These are phyloP conservation scores for Eupithecia exiguata DNA, from an alignment of 2,888 invertebrate genomes.

Conservation along the genomic window DNA sequence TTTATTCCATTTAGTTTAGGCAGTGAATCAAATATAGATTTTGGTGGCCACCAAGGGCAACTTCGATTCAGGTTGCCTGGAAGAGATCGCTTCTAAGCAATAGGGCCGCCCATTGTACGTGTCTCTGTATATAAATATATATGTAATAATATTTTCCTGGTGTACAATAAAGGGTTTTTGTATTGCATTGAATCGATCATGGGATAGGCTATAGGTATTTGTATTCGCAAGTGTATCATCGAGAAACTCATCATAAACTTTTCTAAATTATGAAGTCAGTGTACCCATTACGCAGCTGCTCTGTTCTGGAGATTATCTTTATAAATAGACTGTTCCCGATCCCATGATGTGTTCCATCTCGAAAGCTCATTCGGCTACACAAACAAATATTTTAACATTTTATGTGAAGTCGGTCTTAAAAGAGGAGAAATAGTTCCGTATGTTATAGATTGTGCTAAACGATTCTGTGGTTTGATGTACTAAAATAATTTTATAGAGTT, in stretches of 20 bases:
- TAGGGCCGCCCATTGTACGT: too few species aligned
- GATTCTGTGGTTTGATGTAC: background rate
- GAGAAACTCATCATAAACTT: background rate
- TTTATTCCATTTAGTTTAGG: too few species aligned
- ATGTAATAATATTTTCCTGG: too few species aligned
- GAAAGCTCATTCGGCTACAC: conserved; percentile 37
- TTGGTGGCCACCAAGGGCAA: too few species aligned
- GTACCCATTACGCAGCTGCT: conserved; percentile 30
- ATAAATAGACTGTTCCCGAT: conserved; percentile 36
- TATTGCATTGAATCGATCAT: background rate
- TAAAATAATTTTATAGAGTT: too few species aligned
- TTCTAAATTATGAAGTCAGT: conserved; percentile 19
- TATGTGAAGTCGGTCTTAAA: conserved; percentile 22
- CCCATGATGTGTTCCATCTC: conserved; percentile 36
- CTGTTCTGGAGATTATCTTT: conserved; percentile 37
- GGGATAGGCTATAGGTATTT: background rate
- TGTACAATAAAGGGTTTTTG: too few species aligned
- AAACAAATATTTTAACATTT: conserved; percentile 43
- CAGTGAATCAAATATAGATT: too few species aligned
- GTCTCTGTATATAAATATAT: too few species aligned
- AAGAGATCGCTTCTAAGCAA: too few species aligned
- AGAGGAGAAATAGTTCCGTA: background rate
- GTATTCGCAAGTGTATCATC: background rate
- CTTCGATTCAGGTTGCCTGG: too few species aligned
- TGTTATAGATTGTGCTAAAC: too few species aligned